phyloP scores from a whole-genome alignment of 2,113 vertebrate genomes.

The Xenopus laevis region DNA sequence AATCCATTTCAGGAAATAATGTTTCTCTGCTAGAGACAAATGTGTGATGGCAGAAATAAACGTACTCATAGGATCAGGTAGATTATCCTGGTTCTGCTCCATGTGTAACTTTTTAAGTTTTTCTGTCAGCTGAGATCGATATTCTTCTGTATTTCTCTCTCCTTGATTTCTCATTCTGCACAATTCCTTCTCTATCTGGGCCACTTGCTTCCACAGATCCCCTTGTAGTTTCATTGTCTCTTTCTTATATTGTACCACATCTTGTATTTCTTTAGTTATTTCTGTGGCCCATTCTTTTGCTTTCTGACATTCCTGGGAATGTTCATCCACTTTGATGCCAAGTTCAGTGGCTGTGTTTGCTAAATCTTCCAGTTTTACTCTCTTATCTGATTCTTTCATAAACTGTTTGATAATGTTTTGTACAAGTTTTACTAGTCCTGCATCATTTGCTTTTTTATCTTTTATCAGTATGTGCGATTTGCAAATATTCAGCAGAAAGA shows the following conservation, averaged over 20 bases:
- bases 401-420: slow-evolving; percentile 36
- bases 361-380: slow-evolving; percentile 53
- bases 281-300: background rate
- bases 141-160: background rate
- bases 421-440: slow-evolving; percentile 31
- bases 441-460: slow-evolving; percentile 34
- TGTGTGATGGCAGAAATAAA: slow-evolving; percentile 48
- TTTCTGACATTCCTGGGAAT: slow-evolving; percentile 48
- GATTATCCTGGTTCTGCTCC: slow-evolving; percentile 40
- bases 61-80: no score
- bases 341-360: slow-evolving; percentile 17
- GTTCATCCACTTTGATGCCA: slow-evolving; percentile 49
- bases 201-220: slow-evolving; percentile 42
- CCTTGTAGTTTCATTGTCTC: slow-evolving; percentile 51
- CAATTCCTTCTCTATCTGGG: background rate
- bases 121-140: slow-evolving; percentile 31
- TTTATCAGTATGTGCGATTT: slow-evolving; percentile 50
- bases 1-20: slow-evolving; percentile 55
- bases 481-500: slow-evolving; percentile 47
- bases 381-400: slow-evolving; percentile 28
- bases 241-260: slow-evolving; percentile 31
- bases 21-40: slow-evolving; percentile 41
- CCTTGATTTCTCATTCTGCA: background rate
- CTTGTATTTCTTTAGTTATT: slow-evolving; percentile 23
- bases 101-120: slow-evolving; percentile 15